A percentile compares a stretch with the other conserved stretches of the same genome.
phyloP scores from a whole-genome alignment of 2,113 vertebrate genomes.

The Rattus rattus region DNA sequence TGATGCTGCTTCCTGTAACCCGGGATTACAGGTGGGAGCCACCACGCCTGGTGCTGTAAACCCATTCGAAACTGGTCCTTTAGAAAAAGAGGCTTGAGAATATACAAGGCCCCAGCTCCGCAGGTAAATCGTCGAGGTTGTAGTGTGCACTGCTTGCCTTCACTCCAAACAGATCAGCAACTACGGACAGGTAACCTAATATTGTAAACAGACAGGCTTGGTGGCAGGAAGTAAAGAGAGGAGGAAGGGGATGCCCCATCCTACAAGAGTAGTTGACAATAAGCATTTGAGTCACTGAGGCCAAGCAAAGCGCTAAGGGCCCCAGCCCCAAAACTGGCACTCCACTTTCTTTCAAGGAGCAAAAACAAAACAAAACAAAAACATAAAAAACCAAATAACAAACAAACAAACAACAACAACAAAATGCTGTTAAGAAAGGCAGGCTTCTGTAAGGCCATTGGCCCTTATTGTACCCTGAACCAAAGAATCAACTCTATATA shows the following conservation, averaged over 20 bases:
- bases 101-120: neutral
- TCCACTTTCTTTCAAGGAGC: neutral
- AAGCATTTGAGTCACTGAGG: neutral
- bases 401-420: neutral
- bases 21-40: neutral
- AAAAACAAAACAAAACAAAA: neutral
- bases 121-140: neutral
- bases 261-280: neutral
- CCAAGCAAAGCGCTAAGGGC: neutral
- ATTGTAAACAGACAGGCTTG: neutral
- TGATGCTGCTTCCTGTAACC: neutral
- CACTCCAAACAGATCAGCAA: neutral
- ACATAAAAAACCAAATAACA: neutral
- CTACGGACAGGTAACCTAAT: neutral
- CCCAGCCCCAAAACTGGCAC: neutral
- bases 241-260: neutral
- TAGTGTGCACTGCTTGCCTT: neutral
- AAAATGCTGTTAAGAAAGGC: neutral
- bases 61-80: neutral
- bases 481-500: neutral
- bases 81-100: conserved; percentile 32
- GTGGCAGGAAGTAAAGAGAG: neutral
- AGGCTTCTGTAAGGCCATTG: neutral
- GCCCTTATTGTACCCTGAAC: neutral
- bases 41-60: no score